Conservation (phyloP, 2,797 vertebrate genomes). For the Enteromius paludinosus region DNA sequence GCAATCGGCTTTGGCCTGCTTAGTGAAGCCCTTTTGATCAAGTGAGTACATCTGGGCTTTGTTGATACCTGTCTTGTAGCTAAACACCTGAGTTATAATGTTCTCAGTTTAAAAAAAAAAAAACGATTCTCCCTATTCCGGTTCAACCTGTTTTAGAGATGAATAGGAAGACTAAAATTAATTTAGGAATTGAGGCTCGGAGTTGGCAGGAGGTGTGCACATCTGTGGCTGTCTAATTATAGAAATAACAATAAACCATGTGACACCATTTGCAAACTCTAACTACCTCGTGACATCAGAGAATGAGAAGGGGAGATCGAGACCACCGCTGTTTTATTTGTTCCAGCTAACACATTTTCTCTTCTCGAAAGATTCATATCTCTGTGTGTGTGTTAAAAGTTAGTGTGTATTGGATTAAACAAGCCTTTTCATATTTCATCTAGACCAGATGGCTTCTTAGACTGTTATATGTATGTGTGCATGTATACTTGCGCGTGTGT, state of each 20-base stretch:
- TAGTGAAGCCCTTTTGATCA: slow-evolving; percentile 70
- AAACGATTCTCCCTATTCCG: background rate
- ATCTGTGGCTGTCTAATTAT: slow-evolving; percentile 79
- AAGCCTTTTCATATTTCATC: slow-evolving; percentile 19
- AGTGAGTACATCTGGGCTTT: slow-evolving; percentile 64
- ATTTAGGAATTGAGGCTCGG: slow-evolving; percentile 70
- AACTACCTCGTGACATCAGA: slow-evolving; percentile 37
- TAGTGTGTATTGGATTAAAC: slow-evolving; percentile 29
- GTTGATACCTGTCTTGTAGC: slow-evolving; percentile 13
- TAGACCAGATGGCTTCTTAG: slow-evolving; percentile 27
- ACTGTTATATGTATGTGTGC: slow-evolving; percentile 7
- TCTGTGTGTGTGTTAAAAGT: slow-evolving; percentile 26
- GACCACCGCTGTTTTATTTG: slow-evolving; percentile 5
- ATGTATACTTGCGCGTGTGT: slow-evolving; percentile 27
- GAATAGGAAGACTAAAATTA: slow-evolving; percentile 54
- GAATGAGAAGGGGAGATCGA: background rate
- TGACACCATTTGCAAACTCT: slow-evolving; percentile 62
- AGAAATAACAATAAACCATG: slow-evolving; percentile 74
- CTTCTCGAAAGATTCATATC: slow-evolving; percentile 5
- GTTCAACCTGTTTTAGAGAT: slow-evolving; percentile 51
- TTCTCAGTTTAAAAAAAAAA: slow-evolving; percentile 35
- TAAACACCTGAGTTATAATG: slow-evolving; percentile 30
- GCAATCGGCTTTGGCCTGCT: slow-evolving; percentile 66
- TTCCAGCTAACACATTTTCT: slow-evolving; percentile 8
- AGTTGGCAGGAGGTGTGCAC: slow-evolving; percentile 74